Evolutionary conservation across 1,140 invertebrate genomes (phyloP).

Genomic region (Brachionus angularis): DNA sequence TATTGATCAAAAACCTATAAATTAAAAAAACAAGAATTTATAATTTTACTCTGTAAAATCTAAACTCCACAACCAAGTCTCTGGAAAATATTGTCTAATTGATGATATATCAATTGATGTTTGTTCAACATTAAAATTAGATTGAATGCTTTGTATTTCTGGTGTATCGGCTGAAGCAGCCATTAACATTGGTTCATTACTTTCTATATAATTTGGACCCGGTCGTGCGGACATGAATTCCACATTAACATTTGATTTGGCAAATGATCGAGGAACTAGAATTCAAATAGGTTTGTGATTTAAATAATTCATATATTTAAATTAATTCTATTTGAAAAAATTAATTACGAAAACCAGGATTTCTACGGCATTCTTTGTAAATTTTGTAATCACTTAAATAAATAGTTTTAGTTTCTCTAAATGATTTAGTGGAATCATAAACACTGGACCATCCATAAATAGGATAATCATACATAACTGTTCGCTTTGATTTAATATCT

Average conservation of each 20-base stretch:
- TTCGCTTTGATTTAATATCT: neutral
- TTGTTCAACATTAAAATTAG: too few relatives aligned
- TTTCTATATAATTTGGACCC: neutral
- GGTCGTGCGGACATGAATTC: too few relatives aligned
- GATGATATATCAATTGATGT: too few relatives aligned
- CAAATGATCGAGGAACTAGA: slow-evolving; percentile 2
- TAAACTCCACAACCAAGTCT: slow-evolving; percentile 35
- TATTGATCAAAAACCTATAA: too few relatives aligned
- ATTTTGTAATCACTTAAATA: slow-evolving; percentile 35
- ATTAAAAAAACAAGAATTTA: too few relatives aligned
- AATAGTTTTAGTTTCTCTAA: neutral
- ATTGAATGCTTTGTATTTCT: too few relatives aligned
- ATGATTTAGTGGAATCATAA: slow-evolving; percentile 1
- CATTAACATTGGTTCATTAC: neutral
- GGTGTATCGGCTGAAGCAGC: too few relatives aligned
- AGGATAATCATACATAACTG: neutral
- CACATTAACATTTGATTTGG: too few relatives aligned
- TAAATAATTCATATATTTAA: neutral
- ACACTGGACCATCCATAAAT: neutral
- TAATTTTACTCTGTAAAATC: neutral
- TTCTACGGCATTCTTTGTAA: neutral
- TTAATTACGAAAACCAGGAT: neutral
- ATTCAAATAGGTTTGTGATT: neutral
- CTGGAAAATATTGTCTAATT: slow-evolving; percentile 27
- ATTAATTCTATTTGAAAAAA: neutral